Evolutionary conservation across 2,888 invertebrate genomes (phyloP), one percentile per base, ranked within the genome.

Genomic region (Morpho helenor): DNA sequence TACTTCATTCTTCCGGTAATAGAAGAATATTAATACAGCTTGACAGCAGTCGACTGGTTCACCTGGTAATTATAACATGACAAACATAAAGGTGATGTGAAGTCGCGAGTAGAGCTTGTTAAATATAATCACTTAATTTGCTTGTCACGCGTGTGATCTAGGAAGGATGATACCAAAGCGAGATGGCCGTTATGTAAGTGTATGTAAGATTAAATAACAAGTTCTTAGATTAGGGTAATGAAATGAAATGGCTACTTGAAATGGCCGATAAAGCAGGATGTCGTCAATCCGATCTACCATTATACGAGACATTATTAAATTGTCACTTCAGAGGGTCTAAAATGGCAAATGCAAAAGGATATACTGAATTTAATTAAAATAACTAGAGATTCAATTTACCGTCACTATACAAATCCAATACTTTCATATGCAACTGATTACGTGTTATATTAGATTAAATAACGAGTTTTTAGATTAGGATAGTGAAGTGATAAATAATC

Each of bases 221-320:
- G 46, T 55, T 56, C 41, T 23, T 50, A 56, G 59, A 61, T 56
- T 59, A 61, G 41, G 40, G 52, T 41, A 55, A 58, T 58, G 58
- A 55, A 61, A 61, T 55, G 49, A 44, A 57, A 58, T 55, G 50
- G 55, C 55, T 59, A 53, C 49, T 49, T 49, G 42, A 40, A 48
- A 57, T 51, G 51, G 46, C 7, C 42, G 56, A 59, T 53, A 56
- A 49, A 43, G 43, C 59, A 59, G 59, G 61, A 61, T 61, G 59
- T 50, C n/a, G 52, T 47, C 59, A 56, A 59, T 59, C 40, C 49
- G 49, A 56, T 59, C 48, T 47, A 47, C 43, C 50, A 59, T 57
- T 61, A 57, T 6, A 23, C 8, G n/a, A 23, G 47, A 47, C 22
- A 42, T 54, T 52, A 49, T 52, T 56, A 52, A 52, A 9, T 23